Conservation (phyloP, 1,140 invertebrate species). For the Glomeris maerens region DNA sequence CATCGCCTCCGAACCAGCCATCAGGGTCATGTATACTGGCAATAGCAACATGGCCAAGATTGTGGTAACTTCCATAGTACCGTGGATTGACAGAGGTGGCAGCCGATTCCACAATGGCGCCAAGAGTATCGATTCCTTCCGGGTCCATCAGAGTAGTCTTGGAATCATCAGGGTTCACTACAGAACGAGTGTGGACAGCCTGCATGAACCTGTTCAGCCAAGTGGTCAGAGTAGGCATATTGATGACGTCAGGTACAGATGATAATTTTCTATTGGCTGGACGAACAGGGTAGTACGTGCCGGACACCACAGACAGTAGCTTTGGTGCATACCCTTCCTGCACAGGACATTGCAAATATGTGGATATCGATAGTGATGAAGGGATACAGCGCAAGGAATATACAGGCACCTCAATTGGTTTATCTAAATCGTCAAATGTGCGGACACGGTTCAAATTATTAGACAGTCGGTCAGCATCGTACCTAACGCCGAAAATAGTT, state of each 20-base stretch:
- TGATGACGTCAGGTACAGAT: too few species aligned
- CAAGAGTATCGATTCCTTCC: constrained; percentile 15
- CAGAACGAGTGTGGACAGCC: constrained; percentile 12
- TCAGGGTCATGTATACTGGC: constrained; percentile 18
- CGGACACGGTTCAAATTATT: constrained; percentile 38
- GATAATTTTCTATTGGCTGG: too few species aligned
- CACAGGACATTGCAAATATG: too few species aligned
- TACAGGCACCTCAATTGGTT: not conserved
- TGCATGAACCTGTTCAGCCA: constrained; percentile 16
- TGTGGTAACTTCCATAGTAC: constrained; percentile 18
- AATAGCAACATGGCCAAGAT: constrained; percentile 16
- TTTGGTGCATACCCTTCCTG: constrained; percentile 19
- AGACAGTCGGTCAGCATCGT: constrained; percentile 51
- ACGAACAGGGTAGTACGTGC: constrained; percentile 14
- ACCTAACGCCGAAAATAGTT: constrained; percentile 32
- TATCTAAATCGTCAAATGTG: not conserved
- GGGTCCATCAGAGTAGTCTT: constrained; percentile 4
- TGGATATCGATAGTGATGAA: too few species aligned
- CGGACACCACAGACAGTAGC: constrained; percentile 15
- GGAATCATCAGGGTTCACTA: too few species aligned
- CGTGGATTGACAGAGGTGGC: constrained; percentile 9
- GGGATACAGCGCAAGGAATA: too few species aligned
- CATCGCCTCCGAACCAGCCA: constrained; percentile 21
- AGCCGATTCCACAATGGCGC: constrained; percentile 14
- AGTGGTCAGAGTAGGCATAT: constrained; percentile 12